A percentile compares a stretch with the other conserved stretches of the same genome.
Evolutionary conservation across 2,888 invertebrate species (phyloP).

Genomic region (Chironomus riparius): DNA sequence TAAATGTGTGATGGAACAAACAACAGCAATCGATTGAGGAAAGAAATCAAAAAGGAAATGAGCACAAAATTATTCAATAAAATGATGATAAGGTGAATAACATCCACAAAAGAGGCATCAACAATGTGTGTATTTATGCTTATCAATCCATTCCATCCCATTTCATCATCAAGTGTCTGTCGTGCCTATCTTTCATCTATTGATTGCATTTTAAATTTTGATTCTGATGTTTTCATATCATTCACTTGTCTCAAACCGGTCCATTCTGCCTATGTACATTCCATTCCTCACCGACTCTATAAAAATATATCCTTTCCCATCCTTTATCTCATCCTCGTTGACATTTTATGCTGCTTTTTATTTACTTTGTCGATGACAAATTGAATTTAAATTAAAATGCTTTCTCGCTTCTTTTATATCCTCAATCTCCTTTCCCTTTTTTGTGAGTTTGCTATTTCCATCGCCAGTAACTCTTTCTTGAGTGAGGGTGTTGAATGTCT

Average conservation of each 20-base stretch:
- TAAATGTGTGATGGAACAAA: no score
- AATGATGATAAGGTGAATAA: neutral
- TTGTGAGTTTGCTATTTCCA: neutral
- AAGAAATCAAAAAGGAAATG: no score
- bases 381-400: conserved; percentile 26
- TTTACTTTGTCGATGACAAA: conserved; percentile 24
- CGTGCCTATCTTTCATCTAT: no score
- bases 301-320: neutral
- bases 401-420: conserved; percentile 8
- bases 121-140: neutral
- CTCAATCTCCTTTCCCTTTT: neutral
- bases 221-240: no score
- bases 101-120: neutral
- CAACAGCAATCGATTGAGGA: no score
- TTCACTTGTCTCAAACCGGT: neutral
- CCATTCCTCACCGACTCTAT: no score
- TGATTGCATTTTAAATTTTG: no score
- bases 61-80: conserved; percentile 3
- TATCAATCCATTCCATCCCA: no score
- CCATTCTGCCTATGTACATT: neutral
- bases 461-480: no score
- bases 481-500: neutral
- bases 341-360: conserved; percentile 1
- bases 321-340: neutral
- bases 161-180: no score